Evolutionary conservation across 2,888 invertebrate species (phyloP).

Genomic region (Lymantria dispar): DNA sequence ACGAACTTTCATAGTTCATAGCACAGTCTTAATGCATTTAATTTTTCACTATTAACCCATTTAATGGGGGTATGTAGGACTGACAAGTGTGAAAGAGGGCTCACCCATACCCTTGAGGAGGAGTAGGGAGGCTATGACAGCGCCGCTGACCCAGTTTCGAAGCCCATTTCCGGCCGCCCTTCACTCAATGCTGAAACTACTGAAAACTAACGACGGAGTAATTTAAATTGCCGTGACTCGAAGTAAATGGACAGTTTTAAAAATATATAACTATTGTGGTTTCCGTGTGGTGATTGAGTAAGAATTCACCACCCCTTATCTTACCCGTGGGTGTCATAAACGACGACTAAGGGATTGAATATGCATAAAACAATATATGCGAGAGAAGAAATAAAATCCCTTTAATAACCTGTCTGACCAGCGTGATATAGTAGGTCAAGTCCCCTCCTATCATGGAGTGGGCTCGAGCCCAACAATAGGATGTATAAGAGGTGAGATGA

Average conservation of each 20-base stretch:
- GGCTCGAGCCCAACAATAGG: no score
- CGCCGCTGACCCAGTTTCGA: conserved; percentile 44
- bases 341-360: no score
- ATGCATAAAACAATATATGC: no score
- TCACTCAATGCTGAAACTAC: conserved; percentile 44
- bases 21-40: conserved; percentile 24
- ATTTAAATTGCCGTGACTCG: conserved; percentile 34
- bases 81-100: conserved; percentile 32
- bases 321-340: no score
- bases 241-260: neutral
- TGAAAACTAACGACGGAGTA: conserved; percentile 39
- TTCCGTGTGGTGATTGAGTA: no score
- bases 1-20: neutral
- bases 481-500: no score
- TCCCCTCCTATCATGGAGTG: no score
- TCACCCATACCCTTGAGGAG: conserved; percentile 9
- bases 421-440: no score
- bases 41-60: conserved; percentile 35
- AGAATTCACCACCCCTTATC: no score
- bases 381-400: no score
- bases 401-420: no score
- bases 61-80: conserved; percentile 34
- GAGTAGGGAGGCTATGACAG: conserved; percentile 19
- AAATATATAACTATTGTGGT: no score
- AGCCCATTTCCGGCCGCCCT: conserved; percentile 40